Percentiles rank a stretch among this genome's conserved stretches.
Conservation (phyloP, 53 echinoderm and acorn worm genomes). For the Mesocentrotus franciscanus region DNA sequence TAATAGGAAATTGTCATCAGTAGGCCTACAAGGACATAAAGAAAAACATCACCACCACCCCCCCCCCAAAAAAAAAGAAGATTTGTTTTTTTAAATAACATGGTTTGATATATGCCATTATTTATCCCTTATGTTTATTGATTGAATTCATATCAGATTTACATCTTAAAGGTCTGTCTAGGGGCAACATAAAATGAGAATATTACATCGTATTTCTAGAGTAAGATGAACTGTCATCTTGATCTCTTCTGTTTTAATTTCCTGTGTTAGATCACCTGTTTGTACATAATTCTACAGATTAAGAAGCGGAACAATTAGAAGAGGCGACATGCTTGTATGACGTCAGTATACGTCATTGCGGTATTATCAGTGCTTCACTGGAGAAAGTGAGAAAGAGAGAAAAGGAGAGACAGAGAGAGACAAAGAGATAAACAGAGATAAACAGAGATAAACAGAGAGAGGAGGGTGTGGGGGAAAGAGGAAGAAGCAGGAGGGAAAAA, state of each 20-base stretch:
- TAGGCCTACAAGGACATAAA: background rate
- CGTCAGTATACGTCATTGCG: conserved; percentile 5
- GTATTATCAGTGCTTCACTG: background rate
- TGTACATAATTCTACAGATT: background rate
- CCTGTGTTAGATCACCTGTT: conserved; percentile 19
- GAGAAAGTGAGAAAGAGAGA: background rate
- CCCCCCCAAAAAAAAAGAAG: background rate
- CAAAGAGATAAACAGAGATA: background rate
- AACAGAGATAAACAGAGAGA: background rate
- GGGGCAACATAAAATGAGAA: background rate
- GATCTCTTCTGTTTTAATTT: background rate
- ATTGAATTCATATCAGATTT: background rate
- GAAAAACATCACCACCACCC: background rate
- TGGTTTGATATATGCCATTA: background rate
- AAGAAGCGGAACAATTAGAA: conserved; percentile 25
- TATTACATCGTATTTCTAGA: background rate
- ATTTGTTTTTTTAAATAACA: no score
- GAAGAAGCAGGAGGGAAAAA: background rate
- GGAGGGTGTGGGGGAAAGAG: background rate
- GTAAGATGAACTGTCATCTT: conserved; percentile 12
- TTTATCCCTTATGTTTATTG: background rate
- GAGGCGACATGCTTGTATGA: background rate
- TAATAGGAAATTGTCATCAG: no score
- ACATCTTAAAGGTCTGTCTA: background rate
- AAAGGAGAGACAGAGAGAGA: background rate